A percentile compares a stretch with the other conserved stretches of the same genome.
phyloP scores from a whole-genome alignment of 2,888 invertebrate genomes.

The Mesorhabditis spiculigera region DNA sequence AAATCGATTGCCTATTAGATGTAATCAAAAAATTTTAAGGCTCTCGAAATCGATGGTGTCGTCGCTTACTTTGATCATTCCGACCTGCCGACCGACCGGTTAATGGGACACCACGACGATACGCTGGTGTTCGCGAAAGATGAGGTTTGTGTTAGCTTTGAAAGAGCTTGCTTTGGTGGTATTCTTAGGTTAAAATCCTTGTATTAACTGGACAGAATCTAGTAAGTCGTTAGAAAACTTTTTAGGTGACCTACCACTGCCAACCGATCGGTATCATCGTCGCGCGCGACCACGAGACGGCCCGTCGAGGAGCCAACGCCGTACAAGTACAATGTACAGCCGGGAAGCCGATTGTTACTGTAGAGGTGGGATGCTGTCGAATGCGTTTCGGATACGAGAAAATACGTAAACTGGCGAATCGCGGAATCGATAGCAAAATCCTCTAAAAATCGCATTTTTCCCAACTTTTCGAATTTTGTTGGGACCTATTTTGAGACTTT shows the following conservation, averaged over 20 bases:
- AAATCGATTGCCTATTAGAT: neutral
- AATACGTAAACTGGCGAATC: neutral
- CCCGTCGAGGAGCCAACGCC: conserved; percentile 78
- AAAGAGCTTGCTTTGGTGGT: too few species aligned
- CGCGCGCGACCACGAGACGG: conserved; percentile 71
- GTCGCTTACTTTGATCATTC: conserved; percentile 76
- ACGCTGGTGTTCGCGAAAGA: conserved; percentile 79
- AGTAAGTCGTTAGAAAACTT: conserved; percentile 61
- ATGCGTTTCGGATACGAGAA: neutral
- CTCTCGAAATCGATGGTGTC: conserved; percentile 75
- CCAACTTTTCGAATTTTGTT: neutral
- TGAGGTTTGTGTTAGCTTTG: too few species aligned
- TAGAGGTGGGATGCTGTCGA: conserved; percentile 57
- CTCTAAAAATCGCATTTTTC: neutral
- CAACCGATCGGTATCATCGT: conserved; percentile 59
- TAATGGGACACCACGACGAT: conserved; percentile 72
- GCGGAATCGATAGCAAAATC: too few species aligned
- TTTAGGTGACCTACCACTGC: conserved; percentile 64
- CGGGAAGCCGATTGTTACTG: conserved; percentile 74
- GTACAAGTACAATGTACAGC: conserved; percentile 67
- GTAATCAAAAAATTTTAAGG: conserved; percentile 61
- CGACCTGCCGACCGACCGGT: conserved; percentile 72
- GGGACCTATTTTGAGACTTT: neutral
- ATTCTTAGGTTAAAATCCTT: too few species aligned
- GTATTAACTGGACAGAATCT: too few species aligned